Evolutionary conservation across 2,888 invertebrate species (phyloP).

Genomic region (Xestia ashworthii): DNA sequence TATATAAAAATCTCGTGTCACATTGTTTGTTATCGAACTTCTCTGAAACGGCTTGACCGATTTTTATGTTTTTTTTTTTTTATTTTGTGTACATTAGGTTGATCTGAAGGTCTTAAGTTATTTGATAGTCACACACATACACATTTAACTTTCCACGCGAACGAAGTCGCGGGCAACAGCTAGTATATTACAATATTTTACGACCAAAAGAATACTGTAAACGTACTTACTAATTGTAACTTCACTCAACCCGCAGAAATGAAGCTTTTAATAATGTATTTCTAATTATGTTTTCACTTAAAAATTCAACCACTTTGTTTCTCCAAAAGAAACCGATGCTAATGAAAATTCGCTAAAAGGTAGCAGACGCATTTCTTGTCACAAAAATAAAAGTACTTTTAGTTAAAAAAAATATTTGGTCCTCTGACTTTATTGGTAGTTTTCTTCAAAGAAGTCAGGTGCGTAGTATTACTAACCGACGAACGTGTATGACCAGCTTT

Average conservation of each 20-base stretch:
- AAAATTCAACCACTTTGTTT: not conserved
- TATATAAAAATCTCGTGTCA: no score
- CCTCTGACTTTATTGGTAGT: not conserved
- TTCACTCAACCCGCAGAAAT: not conserved
- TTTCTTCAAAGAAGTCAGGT: not conserved
- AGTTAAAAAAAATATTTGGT: not conserved
- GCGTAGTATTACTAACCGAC: not conserved
- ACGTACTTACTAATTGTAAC: not conserved
- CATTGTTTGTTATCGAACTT: no score
- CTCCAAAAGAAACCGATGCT: not conserved
- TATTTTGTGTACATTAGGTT: no score
- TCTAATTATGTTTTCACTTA: conserved; percentile 20
- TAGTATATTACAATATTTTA: no score
- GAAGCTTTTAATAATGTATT: conserved; percentile 22
- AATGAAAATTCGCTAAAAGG: not conserved
- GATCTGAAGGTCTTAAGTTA: no score
- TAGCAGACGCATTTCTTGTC: not conserved
- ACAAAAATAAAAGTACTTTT: not conserved
- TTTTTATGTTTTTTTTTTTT: no score
- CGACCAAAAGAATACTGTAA: not conserved
- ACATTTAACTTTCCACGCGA: no score
- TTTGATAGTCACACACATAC: no score
- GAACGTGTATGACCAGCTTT: not conserved
- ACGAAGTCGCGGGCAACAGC: no score
- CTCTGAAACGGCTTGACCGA: no score